These are phyloP conservation scores for Sarcophilus harrisii DNA, from an alignment of 2,797 vertebrate species.

Conservation along the genomic window DNA sequence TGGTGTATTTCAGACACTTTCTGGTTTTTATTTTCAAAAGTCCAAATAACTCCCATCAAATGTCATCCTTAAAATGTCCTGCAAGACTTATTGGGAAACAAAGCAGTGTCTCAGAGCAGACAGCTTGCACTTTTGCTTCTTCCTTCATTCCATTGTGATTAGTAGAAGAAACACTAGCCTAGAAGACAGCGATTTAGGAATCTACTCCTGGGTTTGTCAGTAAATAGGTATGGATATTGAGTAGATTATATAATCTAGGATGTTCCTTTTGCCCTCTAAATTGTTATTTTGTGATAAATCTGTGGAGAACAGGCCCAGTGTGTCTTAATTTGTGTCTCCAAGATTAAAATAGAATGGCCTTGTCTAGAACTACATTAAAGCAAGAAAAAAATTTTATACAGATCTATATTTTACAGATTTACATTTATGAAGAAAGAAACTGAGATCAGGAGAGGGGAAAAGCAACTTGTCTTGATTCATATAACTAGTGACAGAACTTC, in stretches of 20 bases:
- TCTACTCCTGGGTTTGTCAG: neutral
- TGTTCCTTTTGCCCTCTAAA: slow-evolving; percentile 1
- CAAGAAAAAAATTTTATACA: neutral
- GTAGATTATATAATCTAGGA: neutral
- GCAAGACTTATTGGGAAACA: neutral
- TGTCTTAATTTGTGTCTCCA: neutral
- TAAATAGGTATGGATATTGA: neutral
- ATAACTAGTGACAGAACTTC: no score
- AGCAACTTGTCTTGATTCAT: neutral
- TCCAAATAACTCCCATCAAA: neutral
- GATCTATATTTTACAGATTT: neutral
- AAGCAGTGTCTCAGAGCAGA: neutral
- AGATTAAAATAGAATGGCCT: neutral
- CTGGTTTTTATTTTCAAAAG: slow-evolving; percentile 33
- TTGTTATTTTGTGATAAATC: neutral
- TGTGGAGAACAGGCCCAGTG: neutral
- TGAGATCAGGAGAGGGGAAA: neutral
- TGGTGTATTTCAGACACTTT: neutral
- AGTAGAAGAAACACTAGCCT: neutral
- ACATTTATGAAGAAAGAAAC: neutral
- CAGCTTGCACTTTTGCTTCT: neutral
- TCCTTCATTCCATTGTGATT: neutral
- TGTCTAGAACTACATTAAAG: neutral
- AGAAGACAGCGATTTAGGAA: neutral
- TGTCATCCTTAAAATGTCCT: slow-evolving; percentile 19